phyloP scores from a whole-genome alignment of 1,140 invertebrate genomes.

The Heliconius nattereri region DNA sequence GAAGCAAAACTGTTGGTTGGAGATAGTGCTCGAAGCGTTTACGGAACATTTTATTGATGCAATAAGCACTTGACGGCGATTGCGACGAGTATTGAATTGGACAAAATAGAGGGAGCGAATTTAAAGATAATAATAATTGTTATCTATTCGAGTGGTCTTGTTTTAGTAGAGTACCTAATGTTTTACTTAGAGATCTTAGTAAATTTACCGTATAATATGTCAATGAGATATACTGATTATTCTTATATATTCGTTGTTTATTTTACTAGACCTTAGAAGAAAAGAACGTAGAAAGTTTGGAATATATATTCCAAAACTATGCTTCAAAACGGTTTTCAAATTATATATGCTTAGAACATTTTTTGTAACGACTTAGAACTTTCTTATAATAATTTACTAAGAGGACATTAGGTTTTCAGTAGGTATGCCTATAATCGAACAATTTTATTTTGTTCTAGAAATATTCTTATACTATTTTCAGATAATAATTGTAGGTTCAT shows the following conservation, averaged over 20 bases:
- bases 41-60: slow-evolving; percentile 65
- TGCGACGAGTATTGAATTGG: slow-evolving; percentile 41
- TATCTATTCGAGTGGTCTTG: not conserved
- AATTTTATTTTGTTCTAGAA: too few relatives aligned
- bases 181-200: not conserved
- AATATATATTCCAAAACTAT: too few relatives aligned
- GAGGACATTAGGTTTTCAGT: too few relatives aligned
- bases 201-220: not conserved
- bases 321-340: too few relatives aligned
- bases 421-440: too few relatives aligned
- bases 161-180: not conserved
- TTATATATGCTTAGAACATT: too few relatives aligned
- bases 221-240: not conserved
- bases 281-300: too few relatives aligned
- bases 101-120: slow-evolving; percentile 34
- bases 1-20: slow-evolving; percentile 41
- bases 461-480: too few relatives aligned
- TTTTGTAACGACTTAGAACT: too few relatives aligned
- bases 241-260: not conserved
- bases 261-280: not conserved
- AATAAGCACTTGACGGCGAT: slow-evolving; percentile 57
- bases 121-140: slow-evolving; percentile 35
- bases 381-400: too few relatives aligned
- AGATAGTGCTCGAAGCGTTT: slow-evolving; percentile 50
- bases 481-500: too few relatives aligned